A percentile compares a stretch with the other conserved stretches of the same genome.
These are phyloP conservation scores for Cariama cristata DNA, from an alignment of 2,113 vertebrate species.

Conservation along the genomic window DNA sequence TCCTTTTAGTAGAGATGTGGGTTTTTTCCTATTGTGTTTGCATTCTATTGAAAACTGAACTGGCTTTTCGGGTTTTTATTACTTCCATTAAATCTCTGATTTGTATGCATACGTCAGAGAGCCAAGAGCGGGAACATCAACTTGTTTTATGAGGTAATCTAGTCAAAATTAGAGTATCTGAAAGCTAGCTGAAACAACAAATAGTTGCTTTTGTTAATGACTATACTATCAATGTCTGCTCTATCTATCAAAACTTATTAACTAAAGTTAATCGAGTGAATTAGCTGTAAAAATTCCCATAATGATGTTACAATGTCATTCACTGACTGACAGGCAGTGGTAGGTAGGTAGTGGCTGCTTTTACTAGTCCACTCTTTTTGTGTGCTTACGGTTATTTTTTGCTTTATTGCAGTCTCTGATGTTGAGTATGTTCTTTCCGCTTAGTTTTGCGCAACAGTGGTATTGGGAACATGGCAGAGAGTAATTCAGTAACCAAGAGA, in stretches of 20 bases:
- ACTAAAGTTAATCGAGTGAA: not conserved
- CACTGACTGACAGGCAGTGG: not conserved
- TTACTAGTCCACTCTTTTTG: not conserved
- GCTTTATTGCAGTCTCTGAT: not conserved
- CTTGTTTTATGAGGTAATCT: not conserved
- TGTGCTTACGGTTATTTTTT: not conserved
- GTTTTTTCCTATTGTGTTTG: not conserved
- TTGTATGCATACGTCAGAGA: not conserved
- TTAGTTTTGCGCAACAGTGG: slow-evolving; percentile 4
- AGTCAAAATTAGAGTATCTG: not conserved
- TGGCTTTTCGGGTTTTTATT: not conserved
- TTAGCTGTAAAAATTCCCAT: not conserved
- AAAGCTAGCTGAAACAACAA: not conserved
- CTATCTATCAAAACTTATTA: not conserved
- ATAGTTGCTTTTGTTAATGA: not conserved
- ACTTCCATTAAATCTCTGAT: not conserved
- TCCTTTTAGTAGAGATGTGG: not conserved
- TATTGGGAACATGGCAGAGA: slow-evolving; percentile 14
- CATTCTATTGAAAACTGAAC: not conserved
- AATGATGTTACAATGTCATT: not conserved
- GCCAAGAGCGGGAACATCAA: not conserved
- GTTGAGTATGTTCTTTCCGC: slow-evolving; percentile 35
- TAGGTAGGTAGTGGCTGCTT: not conserved
- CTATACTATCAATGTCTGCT: not conserved
- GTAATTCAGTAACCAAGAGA: slow-evolving; percentile 40